Evolutionary conservation across 2,888 invertebrate species (phyloP), one percentile per base, ranked within the genome.

Genomic region (Drosophila helvetica): DNA sequence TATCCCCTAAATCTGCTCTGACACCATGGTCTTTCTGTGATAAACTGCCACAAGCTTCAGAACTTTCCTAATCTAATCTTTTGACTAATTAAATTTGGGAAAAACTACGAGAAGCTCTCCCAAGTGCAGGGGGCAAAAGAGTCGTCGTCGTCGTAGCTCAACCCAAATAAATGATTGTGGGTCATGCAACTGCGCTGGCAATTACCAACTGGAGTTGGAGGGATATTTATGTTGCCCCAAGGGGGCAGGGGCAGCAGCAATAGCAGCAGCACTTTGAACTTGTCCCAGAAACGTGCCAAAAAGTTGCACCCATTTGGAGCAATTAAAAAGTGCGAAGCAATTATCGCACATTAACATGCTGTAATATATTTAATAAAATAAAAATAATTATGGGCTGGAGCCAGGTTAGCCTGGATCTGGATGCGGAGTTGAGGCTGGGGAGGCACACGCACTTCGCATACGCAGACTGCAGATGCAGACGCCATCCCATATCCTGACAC

Each of bases 391-490:
- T 8, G 57, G 43, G 30, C 18, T 7, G 7, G n/a, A 6, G n/a
- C n/a, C 38, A 2, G 5, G n/a, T 54, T 33, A 48, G 53, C 54
- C 22, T 47, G 47, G 33, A 42, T 42, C 15, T 5, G 6, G 33
- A 42, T 42, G 15, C 5, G 6, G 65, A 12, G 18, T 5, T 30
- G 58, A 4, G 47, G 42, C 19, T 66, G 50, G 22, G 43, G n/a
- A 42, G 50, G 61, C 59, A 64, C 73, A 84, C 84, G 81, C 85
- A 80, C 85, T 84, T 51, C 66, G 67, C 73, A 84, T 85, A 74
- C 85, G 81, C 64, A 73, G 55, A 77, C 87, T 75, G 75, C 75
- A 78, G 81, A 78, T 75, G 71, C 45, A 78, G 85, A 48, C 79
- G 84, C 80, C 81, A 73, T 42, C 62, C 55, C 47, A 30, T 25